Percentiles rank a stretch among this genome's conserved stretches.
phyloP scores from a whole-genome alignment of 2,888 invertebrate genomes.

The Noctua comes region DNA sequence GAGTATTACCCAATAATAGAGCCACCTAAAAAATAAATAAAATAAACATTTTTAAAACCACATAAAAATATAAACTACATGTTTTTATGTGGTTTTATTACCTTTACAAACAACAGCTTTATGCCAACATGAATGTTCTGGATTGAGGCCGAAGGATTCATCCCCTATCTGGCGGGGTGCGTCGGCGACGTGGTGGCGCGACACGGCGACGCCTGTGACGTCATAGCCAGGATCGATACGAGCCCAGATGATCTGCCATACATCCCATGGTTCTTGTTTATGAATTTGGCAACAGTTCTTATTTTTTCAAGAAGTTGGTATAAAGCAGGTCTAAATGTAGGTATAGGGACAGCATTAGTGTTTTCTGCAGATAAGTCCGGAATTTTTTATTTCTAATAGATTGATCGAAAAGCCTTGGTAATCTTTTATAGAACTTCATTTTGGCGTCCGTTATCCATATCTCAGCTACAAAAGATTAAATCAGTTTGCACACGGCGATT shows the following conservation, averaged over 20 bases:
- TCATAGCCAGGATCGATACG: slow-evolving; percentile 80
- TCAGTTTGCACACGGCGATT: neutral
- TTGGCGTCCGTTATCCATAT: neutral
- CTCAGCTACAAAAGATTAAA: neutral
- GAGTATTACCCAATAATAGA: neutral
- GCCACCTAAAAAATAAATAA: neutral
- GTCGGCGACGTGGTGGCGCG: slow-evolving; percentile 84
- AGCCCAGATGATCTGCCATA: slow-evolving; percentile 77
- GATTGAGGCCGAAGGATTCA: slow-evolving; percentile 80
- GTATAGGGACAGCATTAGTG: neutral
- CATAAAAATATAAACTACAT: slow-evolving; percentile 25
- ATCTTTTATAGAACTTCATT: neutral
- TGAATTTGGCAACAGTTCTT: slow-evolving; percentile 63
- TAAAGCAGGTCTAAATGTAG: neutral
- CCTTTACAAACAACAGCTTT: slow-evolving; percentile 52
- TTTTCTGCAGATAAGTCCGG: neutral
- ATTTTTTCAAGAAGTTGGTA: slow-evolving; percentile 28
- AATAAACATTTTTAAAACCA: slow-evolving; percentile 27
- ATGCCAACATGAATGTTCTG: slow-evolving; percentile 56
- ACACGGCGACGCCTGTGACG: slow-evolving; percentile 82
- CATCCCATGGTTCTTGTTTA: slow-evolving; percentile 55
- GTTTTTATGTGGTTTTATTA: slow-evolving; percentile 43
- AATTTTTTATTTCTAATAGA: neutral
- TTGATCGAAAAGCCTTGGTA: neutral
- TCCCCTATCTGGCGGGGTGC: slow-evolving; percentile 77